Conservation (phyloP, 2,797 vertebrate genomes). For the Betta splendens region DNA sequence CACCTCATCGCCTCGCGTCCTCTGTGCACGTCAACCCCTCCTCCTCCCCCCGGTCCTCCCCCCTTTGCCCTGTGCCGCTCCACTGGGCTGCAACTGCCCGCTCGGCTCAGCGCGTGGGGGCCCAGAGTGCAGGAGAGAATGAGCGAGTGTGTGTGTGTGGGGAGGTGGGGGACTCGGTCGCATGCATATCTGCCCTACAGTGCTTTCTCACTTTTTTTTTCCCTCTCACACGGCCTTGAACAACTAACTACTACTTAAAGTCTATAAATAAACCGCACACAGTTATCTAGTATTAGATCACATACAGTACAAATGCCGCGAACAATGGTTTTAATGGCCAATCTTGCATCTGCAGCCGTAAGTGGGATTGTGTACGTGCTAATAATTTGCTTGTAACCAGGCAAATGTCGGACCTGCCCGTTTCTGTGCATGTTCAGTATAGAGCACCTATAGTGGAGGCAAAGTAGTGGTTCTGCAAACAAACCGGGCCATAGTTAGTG, state of each 20-base stretch:
- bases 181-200: constrained; percentile 71
- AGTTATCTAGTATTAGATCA: constrained; percentile 28
- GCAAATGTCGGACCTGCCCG: constrained; percentile 6
- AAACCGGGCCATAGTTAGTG: background rate
- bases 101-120: constrained; percentile 79
- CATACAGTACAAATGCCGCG: constrained; percentile 35
- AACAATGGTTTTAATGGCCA: constrained; percentile 11
- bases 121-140: constrained; percentile 51
- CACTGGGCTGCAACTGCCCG: constrained; percentile 82
- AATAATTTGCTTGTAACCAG: constrained; percentile 25
- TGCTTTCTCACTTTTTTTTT: constrained; percentile 74
- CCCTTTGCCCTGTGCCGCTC: constrained; percentile 74
- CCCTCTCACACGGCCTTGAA: constrained; percentile 63
- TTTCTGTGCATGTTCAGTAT: background rate
- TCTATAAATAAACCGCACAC: constrained; percentile 28
- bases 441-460: constrained; percentile 11
- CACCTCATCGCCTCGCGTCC: constrained; percentile 63
- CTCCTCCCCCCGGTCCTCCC: constrained; percentile 8
- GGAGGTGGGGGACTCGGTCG: constrained; percentile 53
- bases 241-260: constrained; percentile 67
- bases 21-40: constrained; percentile 46
- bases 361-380: constrained; percentile 15
- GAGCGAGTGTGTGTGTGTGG: constrained; percentile 34
- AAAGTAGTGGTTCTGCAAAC: constrained; percentile 31
- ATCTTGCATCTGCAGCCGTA: constrained; percentile 10